Evolutionary conservation across 2,113 vertebrate genomes (phyloP), one percentile per base, ranked within the genome.

Genomic region (Lasiurus cinereus): DNA sequence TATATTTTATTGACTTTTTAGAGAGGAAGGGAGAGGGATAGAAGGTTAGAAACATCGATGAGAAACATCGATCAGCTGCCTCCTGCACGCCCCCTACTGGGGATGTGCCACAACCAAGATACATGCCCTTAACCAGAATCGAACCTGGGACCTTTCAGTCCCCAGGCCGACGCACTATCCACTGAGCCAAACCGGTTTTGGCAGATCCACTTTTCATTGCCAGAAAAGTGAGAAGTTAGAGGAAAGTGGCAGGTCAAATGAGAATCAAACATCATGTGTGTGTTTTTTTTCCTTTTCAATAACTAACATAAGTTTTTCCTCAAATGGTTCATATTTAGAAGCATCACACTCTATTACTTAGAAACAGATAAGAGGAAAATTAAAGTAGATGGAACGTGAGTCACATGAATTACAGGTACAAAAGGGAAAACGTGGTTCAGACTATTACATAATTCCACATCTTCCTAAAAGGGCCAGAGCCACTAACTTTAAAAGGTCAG

Each of bases 401-500:
- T 90, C 82, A 85, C 54, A 73, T 74, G 84, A 97, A 93, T 97
- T 92, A 76, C 27, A 83, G 90, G 73, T 77, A 95, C 93, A 93
- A 92, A 96, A 92, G 77, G 36, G 78, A 88, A 97, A 94, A 88
- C 46, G 77, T 33, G 95, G 59, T 80, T 31, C 62, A 95, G n/a
- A 69, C 36, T 62, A 70, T 92, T 96, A 89, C 70, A 88, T 88
- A 92, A 94, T 96, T 88, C 69, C 54, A 86, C 90, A 95, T 88
- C 92, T 83, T 95, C 74, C 46, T 93, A 36, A 93, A 96, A 92
- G 77, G 93, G 43, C 62, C 64, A 78, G 78, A 93, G 85, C 39
- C 59, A 46, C 69, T 48, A 83, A 92, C 90, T 94, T 95, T 24
- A 48, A 97, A 97, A 97, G 95, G 94, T 97, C 90, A 95, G 92